Base-by-base conservation (phyloP, 2,797 vertebrate genomes). In the Acrossocheilus wenchowensis region DNA sequence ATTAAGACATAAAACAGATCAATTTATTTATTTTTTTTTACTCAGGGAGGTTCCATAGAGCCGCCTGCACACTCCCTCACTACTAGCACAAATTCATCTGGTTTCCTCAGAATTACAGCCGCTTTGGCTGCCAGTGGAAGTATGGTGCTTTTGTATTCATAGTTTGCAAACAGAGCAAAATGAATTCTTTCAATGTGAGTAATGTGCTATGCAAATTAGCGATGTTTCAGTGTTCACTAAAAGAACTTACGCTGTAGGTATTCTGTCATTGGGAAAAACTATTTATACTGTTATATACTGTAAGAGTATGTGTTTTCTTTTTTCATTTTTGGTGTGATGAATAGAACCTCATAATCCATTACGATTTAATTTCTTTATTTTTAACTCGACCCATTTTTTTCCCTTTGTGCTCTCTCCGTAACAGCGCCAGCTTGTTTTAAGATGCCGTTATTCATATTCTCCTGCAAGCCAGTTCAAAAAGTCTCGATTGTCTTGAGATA, bases 91-190 rank as follows among this genome's bases (percentile, higher is more conserved):
- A 74, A 80, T 80, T 83, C 60, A 72, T 9, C 78, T 60, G 11
- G 66, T 88, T 74, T 84, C n/a, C 78, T 68, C 26, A 26, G 52
- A 50, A 48, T 86, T 81, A 73, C 21, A 77, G 41, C 73, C 17
- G 64, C 36, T 86, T 62, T 78, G 41, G 36, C 72, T 89, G 71
- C 64, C 62, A 23, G 72, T 78, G 39, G 30, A 52, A 72, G 43
- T 78, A 83, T 45, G 39, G 15, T 73, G 39, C 73, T 81, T 88
- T 64, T 83, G 64, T 81, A 86, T 86, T 78, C 85, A 73, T 50
- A 64, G 66, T 88, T 84, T 82, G 57, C 87, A 84, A 87, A 89
- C 81, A 78, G 64, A 78, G n/a, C 39, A 36, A 78, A 88, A 87
- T 84, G 10, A 83, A 69, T 79, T 79, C 10, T 26, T 75, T 88